Base-by-base conservation (phyloP, 1,140 invertebrate genomes). In the Gonatopus flavifemur region DNA sequence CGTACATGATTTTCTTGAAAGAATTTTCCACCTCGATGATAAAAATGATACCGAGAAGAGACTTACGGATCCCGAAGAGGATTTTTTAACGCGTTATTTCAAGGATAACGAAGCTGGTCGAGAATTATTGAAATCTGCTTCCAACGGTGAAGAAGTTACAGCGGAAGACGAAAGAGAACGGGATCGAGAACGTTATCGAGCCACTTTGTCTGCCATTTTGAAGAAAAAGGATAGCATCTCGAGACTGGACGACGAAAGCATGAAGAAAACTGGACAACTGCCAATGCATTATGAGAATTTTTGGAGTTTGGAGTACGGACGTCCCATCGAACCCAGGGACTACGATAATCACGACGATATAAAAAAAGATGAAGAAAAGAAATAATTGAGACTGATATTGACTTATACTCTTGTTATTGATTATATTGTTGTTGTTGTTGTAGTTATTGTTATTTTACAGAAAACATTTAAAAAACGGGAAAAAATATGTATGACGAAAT, bases 281-380 rank as follows among this genome's bases (percentile, higher is more conserved):
- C 69, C 40, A 62, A 70, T 74, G 1, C 73, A 72, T 30, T 78
- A 77, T 25, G 72, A 70, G 16, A 80, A 82, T 47, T 71, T 72
- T 57, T 82, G 80, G 80, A 77, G 77, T n/a, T 56, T 81, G 36
- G 76, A 81, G 62, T 81, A 81, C 59, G 71, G 70, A 39, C 59
- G 55, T 31, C 65, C 60, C n/a, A n/a, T 13, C 9, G 25, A n/a
- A n/a, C n/a, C n/a, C n/a, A 43, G 33, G 15, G 52, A 46, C n/a
- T n/a, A n/a, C n/a, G n/a, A n/a, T n/a, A n/a, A n/a, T n/a, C n/a
- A n/a, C n/a, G n/a, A n/a, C 30, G 35, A 53, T 28, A 25, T 9
- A 10, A 37, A 42, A 21, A 35, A 24, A 31, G 30, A 40, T 6
- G 35, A 39, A 33, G 35, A 58, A 36, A 24, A 40, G 20, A 13